A percentile compares a stretch with the other conserved stretches of the same genome.
phyloP scores from a whole-genome alignment of 1,140 invertebrate species.

The Nautilus pompilius region DNA sequence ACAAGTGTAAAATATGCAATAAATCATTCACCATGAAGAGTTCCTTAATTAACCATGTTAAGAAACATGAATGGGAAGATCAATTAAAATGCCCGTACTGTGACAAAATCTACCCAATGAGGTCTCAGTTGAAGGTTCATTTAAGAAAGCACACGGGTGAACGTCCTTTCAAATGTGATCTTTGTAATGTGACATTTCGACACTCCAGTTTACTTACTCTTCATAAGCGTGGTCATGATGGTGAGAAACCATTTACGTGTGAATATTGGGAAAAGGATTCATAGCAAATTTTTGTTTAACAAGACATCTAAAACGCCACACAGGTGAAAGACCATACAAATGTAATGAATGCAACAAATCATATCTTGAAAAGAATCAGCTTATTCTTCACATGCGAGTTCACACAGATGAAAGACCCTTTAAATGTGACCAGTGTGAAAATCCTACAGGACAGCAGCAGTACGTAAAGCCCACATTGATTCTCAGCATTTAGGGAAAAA shows the following conservation, averaged over 20 bases:
- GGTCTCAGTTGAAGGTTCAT: conserved; percentile 64
- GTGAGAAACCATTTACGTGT: conserved; percentile 84
- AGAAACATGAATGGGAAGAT: too few species aligned
- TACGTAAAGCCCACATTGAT: too few species aligned
- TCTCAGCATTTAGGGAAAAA: too few species aligned
- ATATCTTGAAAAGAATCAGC: conserved; percentile 15
- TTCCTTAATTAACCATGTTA: too few species aligned
- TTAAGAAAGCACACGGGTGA: conserved; percentile 58
- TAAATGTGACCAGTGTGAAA: conserved; percentile 6
- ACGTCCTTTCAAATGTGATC: conserved; percentile 81
- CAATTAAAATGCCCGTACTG: too few species aligned
- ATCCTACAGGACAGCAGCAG: too few species aligned
- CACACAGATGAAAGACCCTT: conserved; percentile 9
- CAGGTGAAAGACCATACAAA: conserved; percentile 78
- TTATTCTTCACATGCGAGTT: conserved; percentile 12
- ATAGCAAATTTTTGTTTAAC: too few species aligned
- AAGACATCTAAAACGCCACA: conserved; percentile 82
- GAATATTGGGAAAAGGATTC: conserved; percentile 85
- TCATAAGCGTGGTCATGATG: conserved; percentile 63
- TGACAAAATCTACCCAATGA: too few species aligned
- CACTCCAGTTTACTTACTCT: conserved; percentile 70
- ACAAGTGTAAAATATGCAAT: too few species aligned
- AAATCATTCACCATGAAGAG: too few species aligned
- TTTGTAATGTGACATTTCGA: conserved; percentile 83
- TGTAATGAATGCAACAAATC: conserved; percentile 77